Evolutionary conservation across 2,113 vertebrate species (phyloP).

Genomic region (Pedetes capensis): DNA sequence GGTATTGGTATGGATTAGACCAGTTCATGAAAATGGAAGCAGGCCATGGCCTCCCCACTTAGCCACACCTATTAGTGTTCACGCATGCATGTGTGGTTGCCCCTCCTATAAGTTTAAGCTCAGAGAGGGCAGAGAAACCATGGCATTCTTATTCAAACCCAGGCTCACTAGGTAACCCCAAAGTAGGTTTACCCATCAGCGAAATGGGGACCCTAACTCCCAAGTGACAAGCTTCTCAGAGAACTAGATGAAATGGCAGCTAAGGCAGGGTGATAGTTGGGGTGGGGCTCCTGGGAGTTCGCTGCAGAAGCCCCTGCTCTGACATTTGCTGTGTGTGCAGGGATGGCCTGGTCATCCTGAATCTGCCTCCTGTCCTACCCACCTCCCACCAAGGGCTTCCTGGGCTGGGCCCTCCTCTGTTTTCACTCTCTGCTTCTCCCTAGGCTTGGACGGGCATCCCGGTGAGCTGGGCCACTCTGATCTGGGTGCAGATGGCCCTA

Average conservation of each 20-base stretch:
- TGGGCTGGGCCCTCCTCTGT: no score
- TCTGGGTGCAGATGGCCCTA: fast-evolving
- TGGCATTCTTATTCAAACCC: background rate
- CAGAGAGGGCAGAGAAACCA: background rate
- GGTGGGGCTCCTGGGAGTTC: background rate
- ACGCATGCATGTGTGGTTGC: no score
- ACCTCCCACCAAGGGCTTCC: background rate
- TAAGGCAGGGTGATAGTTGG: no score
- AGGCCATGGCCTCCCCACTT: background rate
- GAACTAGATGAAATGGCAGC: no score
- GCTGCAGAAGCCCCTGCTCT: no score
- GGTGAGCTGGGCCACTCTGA: fast-evolving
- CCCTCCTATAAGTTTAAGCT: background rate
- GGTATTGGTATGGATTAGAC: no score
- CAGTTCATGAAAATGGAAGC: background rate
- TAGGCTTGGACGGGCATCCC: background rate
- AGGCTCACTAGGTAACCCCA: background rate
- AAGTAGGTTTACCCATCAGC: background rate
- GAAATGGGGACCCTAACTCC: background rate
- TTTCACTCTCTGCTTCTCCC: background rate
- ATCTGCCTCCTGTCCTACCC: background rate
- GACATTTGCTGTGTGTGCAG: background rate
- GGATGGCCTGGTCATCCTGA: no score
- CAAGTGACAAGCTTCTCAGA: no score
- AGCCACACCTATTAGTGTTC: background rate